Conservation (phyloP, 2,797 vertebrate species). For the Coilia nasus region DNA sequence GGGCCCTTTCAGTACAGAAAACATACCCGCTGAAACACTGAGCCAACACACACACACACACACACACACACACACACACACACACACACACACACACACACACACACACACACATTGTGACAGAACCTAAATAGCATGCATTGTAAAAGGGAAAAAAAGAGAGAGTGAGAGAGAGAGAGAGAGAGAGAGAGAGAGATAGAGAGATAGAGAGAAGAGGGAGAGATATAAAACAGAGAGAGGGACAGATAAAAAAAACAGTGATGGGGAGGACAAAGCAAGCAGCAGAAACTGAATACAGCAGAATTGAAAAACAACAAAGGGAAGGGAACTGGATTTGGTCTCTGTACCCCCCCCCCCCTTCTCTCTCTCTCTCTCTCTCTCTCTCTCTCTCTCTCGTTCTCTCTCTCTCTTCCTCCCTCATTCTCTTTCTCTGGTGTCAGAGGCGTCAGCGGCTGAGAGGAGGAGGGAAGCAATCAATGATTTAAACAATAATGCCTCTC, state of each 20-base stretch:
- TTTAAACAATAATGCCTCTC: conserved; percentile 80
- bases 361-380: too few species aligned
- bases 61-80: too few species aligned
- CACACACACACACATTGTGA: neutral
- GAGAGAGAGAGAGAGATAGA: conserved; percentile 33
- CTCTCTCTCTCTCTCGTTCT: conserved; percentile 33
- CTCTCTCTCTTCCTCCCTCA: neutral
- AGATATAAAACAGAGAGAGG: conserved; percentile 41
- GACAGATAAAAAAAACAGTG: neutral
- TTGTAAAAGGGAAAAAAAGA: neutral
- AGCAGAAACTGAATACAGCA: conserved; percentile 50
- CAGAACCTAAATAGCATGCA: conserved; percentile 37
- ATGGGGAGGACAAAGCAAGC: conserved; percentile 48
- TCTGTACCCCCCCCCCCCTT: neutral
- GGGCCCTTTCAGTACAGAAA: neutral
- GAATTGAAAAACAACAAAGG: conserved; percentile 59
- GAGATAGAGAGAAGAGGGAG: conserved; percentile 41
- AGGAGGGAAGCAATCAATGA: conserved; percentile 77
- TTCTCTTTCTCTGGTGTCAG: conserved; percentile 57
- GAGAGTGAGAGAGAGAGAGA: neutral
- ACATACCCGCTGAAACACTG: neutral
- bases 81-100: too few species aligned
- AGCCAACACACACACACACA: neutral
- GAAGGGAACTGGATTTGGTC: conserved; percentile 44
- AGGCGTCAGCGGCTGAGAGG: conserved; percentile 54